Conservation (phyloP, 2,113 vertebrate genomes). For the Lepisosteus oculatus region DNA sequence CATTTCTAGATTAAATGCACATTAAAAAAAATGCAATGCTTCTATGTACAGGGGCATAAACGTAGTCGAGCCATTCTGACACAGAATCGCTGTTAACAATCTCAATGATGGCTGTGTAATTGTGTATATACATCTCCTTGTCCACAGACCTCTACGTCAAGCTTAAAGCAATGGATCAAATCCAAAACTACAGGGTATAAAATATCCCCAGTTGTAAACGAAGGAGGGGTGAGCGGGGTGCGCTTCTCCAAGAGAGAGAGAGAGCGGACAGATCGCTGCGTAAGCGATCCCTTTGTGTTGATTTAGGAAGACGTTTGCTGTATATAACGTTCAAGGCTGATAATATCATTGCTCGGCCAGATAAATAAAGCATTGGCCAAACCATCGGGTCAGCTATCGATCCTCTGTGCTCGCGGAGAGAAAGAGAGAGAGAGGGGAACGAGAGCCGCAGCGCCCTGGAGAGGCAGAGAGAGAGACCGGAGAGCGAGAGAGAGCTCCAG, state of each 20-base stretch:
- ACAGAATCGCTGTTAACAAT: slow-evolving; percentile 52
- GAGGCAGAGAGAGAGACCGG: slow-evolving; percentile 24
- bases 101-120: slow-evolving; percentile 65
- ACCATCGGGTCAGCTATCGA: slow-evolving; percentile 75
- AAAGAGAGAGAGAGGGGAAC: slow-evolving; percentile 50
- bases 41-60: slow-evolving; percentile 31
- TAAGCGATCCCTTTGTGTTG: slow-evolving; percentile 82
- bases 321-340: slow-evolving; percentile 84
- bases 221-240: slow-evolving; percentile 35
- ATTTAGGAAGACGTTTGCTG: slow-evolving; percentile 86
- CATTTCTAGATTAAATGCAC: slow-evolving; percentile 34
- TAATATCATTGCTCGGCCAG: slow-evolving; percentile 74
- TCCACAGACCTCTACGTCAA: slow-evolving; percentile 63
- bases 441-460: slow-evolving; percentile 24
- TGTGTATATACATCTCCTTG: slow-evolving; percentile 47
- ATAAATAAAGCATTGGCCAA: slow-evolving; percentile 83
- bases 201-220: slow-evolving; percentile 56
- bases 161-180: slow-evolving; percentile 70
- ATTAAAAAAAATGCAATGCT: slow-evolving; percentile 2
- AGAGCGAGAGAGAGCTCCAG: slow-evolving; percentile 32
- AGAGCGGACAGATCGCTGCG: slow-evolving; percentile 61
- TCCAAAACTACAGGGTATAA: slow-evolving; percentile 61
- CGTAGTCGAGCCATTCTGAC: slow-evolving; percentile 51
- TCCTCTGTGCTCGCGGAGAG: slow-evolving; percentile 59
- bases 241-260: slow-evolving; percentile 29